A percentile compares a stretch with the other conserved stretches of the same genome.
Conservation (phyloP, 1,140 invertebrate species). For the Sinonovacula constricta region DNA sequence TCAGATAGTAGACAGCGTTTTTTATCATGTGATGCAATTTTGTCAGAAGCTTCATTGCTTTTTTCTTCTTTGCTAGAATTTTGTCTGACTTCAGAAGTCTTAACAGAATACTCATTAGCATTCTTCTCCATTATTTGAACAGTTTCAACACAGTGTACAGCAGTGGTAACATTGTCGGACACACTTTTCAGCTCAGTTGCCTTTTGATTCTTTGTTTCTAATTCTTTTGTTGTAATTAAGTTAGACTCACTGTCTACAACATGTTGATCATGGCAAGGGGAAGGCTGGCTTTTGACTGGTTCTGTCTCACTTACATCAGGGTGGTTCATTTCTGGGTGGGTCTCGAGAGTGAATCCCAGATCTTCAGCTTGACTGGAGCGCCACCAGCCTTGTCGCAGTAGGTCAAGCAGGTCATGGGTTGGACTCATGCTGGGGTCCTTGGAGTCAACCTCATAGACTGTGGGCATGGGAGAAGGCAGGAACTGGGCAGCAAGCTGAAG, state of each 20-base stretch:
- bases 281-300: neutral
- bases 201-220: no score
- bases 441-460: neutral
- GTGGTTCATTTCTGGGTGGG: neutral
- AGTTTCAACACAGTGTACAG: no score
- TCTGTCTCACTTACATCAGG: slow-evolving; percentile 7
- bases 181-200: no score
- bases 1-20: neutral
- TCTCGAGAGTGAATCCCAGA: neutral
- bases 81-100: neutral
- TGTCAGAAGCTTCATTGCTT: neutral
- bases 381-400: slow-evolving; percentile 57
- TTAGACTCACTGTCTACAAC: no score
- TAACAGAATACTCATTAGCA: neutral
- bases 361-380: slow-evolving; percentile 38
- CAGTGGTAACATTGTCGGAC: no score
- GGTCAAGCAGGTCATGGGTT: slow-evolving; percentile 33
- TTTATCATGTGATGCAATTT: no score
- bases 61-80: neutral
- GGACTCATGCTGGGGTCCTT: neutral
- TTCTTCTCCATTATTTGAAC: no score
- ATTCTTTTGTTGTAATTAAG: no score
- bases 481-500: slow-evolving; percentile 70
- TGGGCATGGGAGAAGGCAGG: slow-evolving; percentile 43
- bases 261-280: no score